Evolutionary conservation across 2,797 vertebrate genomes (phyloP), one percentile per base, ranked within the genome.

Genomic region (Poeciliopsis paucimaculata): DNA sequence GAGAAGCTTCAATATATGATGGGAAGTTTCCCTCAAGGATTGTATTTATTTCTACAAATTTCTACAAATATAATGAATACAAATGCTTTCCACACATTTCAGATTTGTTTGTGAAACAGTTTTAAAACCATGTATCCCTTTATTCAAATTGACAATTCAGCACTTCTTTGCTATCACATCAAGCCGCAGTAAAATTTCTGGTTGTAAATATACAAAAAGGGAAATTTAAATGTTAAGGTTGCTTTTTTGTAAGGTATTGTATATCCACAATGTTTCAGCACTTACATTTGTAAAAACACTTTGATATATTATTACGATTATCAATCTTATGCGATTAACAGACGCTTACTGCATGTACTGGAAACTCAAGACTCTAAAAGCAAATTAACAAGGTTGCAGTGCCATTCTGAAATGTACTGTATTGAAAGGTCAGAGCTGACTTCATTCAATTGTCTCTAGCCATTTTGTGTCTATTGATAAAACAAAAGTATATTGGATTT

Each of bases 401-500:
- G 34, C 12, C 66, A 26, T n/a, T 45, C 68, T n/a, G 64, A 64
- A 64, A 36, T 64, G 62, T 20, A 20, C 20, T 20, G 41, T n/a
- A 43, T 7, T n/a, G 23, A 46, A 71, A 46, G 68, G 41, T 46
- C 68, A 46, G 68, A 45, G 11, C 39, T 45, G 68, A 71, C 41
- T 43, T 43, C 68, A 45, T n/a, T 13, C 68, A 20, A 11, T 39
- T 39, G 62, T 23, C 34, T 39, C 23, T 20, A 18, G 34, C 34
- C 62, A 10, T 11, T 68, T 68, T 68, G 13, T 71, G 68, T 71
- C 43, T 45, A n/a, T 45, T 6, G 41, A 23, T 71, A 8, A 71
- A 71, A 45, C 68, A 71, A 71, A 71, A 41, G 9, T 20, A 5
- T 70, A 23, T 77, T 62, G 82, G 15, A 72, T 31, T 57, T 81